phyloP scores from a whole-genome alignment of 1,140 invertebrate species.

The Aphelinus certus region DNA sequence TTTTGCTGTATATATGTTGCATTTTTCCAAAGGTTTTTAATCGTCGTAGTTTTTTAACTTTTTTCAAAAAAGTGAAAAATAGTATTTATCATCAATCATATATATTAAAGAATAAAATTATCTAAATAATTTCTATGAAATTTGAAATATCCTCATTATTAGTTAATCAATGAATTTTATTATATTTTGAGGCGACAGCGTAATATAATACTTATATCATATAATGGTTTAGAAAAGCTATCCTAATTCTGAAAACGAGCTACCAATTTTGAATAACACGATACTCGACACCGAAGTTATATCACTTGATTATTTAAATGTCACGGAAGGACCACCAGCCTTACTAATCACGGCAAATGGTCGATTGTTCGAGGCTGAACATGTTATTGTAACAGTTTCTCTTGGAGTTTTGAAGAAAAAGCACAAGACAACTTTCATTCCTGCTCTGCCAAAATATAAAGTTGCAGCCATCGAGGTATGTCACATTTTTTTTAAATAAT shows the following conservation, averaged over 20 bases:
- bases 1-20: too few species aligned
- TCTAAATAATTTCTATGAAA: too few species aligned
- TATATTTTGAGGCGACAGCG: not conserved
- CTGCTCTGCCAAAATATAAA: conserved; percentile 53
- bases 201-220: not conserved
- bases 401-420: conserved; percentile 63
- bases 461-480: conserved; percentile 54
- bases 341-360: conserved; percentile 54
- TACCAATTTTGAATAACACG: conserved; percentile 55
- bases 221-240: conserved; percentile 50
- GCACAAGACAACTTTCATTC: conserved; percentile 56
- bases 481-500: conserved; percentile 8
- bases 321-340: conserved; percentile 40
- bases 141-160: not conserved
- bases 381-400: conserved; percentile 63
- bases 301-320: conserved; percentile 52
- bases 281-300: conserved; percentile 53
- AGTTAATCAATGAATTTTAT: not conserved
- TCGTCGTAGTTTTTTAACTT: too few species aligned
- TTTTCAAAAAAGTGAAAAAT: too few species aligned
- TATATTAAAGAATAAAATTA: too few species aligned
- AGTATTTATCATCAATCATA: too few species aligned
- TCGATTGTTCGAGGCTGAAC: conserved; percentile 52
- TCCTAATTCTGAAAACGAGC: conserved; percentile 47
- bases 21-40: too few species aligned